phyloP scores from a whole-genome alignment of 2,888 invertebrate genomes.

The Unio delphinus region DNA sequence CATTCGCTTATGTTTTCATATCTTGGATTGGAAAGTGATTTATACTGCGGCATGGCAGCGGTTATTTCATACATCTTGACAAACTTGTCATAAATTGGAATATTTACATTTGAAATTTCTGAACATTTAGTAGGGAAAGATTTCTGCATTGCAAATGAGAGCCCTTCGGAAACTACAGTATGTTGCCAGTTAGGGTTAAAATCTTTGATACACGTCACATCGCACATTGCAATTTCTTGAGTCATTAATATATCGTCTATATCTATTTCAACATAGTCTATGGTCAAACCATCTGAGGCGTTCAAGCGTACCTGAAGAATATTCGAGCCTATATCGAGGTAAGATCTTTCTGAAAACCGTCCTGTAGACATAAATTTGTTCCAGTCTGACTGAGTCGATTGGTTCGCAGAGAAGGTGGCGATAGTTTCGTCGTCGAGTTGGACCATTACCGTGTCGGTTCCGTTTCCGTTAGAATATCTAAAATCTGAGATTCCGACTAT shows the following conservation, averaged over 20 bases:
- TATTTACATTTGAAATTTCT: conserved; percentile 52
- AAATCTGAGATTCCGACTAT: conserved; percentile 24
- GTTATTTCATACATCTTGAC: conserved; percentile 42
- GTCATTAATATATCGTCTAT: conserved; percentile 12
- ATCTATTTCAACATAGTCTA: too few relatives aligned
- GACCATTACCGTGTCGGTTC: conserved; percentile 30
- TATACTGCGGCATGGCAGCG: conserved; percentile 41
- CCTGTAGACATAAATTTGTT: conserved; percentile 28
- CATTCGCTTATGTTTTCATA: conserved; percentile 16
- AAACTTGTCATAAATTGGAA: conserved; percentile 43
- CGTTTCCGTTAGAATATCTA: conserved; percentile 42
- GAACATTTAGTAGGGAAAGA: conserved; percentile 49
- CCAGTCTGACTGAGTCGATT: conserved; percentile 18
- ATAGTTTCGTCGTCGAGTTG: conserved; percentile 29
- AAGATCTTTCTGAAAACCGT: conserved; percentile 21
- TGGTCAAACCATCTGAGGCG: conserved; percentile 9
- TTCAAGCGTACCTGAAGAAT: conserved; percentile 22
- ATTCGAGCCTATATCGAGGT: conserved; percentile 37
- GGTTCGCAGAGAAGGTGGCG: conserved; percentile 29
- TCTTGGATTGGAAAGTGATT: conserved; percentile 37
- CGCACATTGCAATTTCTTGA: conserved; percentile 38
- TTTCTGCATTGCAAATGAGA: conserved; percentile 34
- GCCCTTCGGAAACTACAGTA: conserved; percentile 18
- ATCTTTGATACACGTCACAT: conserved; percentile 35
- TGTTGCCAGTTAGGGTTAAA: conserved; percentile 19